A percentile compares a stretch with the other conserved stretches of the same genome.
phyloP scores from a whole-genome alignment of 2,888 invertebrate genomes.

The Xylophagus ater region DNA sequence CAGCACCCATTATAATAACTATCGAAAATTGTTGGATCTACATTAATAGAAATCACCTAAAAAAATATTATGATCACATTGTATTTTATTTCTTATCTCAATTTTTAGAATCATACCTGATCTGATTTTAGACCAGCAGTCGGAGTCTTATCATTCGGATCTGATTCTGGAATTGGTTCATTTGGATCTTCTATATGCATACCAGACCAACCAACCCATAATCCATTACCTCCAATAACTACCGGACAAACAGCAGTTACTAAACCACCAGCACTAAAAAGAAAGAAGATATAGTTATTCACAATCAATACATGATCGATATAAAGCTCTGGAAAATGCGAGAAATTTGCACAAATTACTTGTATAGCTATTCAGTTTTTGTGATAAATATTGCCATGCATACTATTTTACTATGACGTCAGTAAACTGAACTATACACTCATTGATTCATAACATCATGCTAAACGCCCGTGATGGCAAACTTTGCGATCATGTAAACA shows the following conservation, averaged over 20 bases:
- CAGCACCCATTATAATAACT: constrained; percentile 88
- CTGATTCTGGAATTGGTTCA: constrained; percentile 75
- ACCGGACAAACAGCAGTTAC: constrained; percentile 87
- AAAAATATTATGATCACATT: constrained; percentile 1
- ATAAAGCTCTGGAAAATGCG: too few relatives aligned
- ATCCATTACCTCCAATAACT: constrained; percentile 69
- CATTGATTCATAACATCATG: too few relatives aligned
- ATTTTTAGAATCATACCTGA: constrained; percentile 47
- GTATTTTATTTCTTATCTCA: neutral
- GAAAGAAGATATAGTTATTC: constrained; percentile 6
- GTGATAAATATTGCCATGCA: constrained; percentile 3
- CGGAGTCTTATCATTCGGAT: constrained; percentile 74
- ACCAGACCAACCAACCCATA: constrained; percentile 90
- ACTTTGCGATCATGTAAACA: too few relatives aligned
- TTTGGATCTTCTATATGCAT: constrained; percentile 65
- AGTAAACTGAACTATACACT: too few relatives aligned
- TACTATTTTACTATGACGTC: too few relatives aligned
- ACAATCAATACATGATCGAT: too few relatives aligned
- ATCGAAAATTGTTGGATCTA: constrained; percentile 65
- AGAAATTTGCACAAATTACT: too few relatives aligned
- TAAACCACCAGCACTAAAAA: constrained; percentile 71
- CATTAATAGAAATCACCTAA: constrained; percentile 69
- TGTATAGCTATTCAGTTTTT: constrained; percentile 8
- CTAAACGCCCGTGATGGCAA: too few relatives aligned
- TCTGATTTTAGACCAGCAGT: constrained; percentile 74